Evolutionary conservation across 1,140 invertebrate genomes (phyloP).

Genomic region (Caerostris extrusa): DNA sequence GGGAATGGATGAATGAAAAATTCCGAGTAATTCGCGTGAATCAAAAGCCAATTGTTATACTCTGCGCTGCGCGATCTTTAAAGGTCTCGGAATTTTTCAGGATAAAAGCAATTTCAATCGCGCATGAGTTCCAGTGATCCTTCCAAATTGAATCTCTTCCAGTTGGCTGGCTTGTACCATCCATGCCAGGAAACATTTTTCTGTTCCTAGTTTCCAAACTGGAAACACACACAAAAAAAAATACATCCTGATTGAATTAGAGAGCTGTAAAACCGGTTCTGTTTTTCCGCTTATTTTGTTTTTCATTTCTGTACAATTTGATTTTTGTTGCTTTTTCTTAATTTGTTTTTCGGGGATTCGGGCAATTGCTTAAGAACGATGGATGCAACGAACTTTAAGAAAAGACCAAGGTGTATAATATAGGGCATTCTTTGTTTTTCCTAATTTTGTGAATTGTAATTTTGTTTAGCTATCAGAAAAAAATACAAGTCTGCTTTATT

Average conservation of each 20-base stretch:
- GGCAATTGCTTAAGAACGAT: background rate
- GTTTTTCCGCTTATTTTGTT: constrained; percentile 48
- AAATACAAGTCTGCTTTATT: background rate
- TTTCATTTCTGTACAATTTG: constrained; percentile 13
- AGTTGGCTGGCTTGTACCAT: constrained; percentile 22
- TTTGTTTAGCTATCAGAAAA: background rate
- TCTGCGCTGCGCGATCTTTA: background rate
- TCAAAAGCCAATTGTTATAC: constrained; percentile 50
- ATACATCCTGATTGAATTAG: constrained; percentile 53
- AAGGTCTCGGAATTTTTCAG: constrained; percentile 6
- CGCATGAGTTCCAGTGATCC: constrained; percentile 43
- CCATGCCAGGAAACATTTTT: constrained; percentile 36
- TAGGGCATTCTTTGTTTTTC: background rate
- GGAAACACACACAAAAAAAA: background rate
- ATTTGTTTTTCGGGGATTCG: constrained; percentile 14
- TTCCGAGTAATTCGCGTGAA: constrained; percentile 7
- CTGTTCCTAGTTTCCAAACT: constrained; percentile 22
- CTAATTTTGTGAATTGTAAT: background rate
- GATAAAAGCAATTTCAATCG: constrained; percentile 43
- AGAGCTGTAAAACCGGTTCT: constrained; percentile 44
- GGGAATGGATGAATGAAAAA: constrained; percentile 34
- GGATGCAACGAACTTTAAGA: background rate
- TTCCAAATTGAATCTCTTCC: constrained; percentile 61
- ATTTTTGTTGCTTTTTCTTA: constrained; percentile 6
- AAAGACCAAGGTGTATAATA: constrained; percentile 6